These are phyloP conservation scores for Eremobia ochroleuca DNA, from an alignment of 2,888 invertebrate species.

Conservation along the genomic window DNA sequence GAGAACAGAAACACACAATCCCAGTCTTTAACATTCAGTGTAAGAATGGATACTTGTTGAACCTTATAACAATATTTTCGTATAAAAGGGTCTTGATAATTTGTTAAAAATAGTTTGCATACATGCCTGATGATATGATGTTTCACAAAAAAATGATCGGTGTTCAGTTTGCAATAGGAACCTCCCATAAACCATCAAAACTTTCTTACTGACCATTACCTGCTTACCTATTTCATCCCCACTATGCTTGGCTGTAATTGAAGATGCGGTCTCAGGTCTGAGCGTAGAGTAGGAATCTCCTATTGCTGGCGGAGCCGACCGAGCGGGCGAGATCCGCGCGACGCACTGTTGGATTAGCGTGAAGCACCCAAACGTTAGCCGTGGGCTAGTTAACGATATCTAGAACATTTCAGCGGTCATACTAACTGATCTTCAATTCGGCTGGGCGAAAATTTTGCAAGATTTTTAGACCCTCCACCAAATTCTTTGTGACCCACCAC, in stretches of 20 bases:
- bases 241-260: slow-evolving; percentile 68
- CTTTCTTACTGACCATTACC: not conserved
- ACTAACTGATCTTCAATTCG: slow-evolving; percentile 52
- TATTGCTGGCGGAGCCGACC: slow-evolving; percentile 86
- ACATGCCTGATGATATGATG: not conserved
- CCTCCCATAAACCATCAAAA: not conserved
- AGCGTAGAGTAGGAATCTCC: slow-evolving; percentile 69
- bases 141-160: not conserved
- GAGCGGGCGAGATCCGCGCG: slow-evolving; percentile 75
- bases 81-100: not conserved
- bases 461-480: slow-evolving; percentile 40
- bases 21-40: not conserved
- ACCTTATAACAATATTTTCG: not conserved
- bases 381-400: slow-evolving; percentile 66
- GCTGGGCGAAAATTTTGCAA: slow-evolving; percentile 11
- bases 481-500: slow-evolving; percentile 57
- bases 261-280: slow-evolving; percentile 71
- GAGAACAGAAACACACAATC: slow-evolving; percentile 1
- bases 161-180: not conserved
- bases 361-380: slow-evolving; percentile 69
- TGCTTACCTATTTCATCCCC: slow-evolving; percentile 80
- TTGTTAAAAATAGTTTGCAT: not conserved
- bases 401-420: slow-evolving; percentile 65
- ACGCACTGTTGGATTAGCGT: slow-evolving; percentile 76
- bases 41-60: not conserved